Evolutionary conservation across 2,888 invertebrate genomes (phyloP), one percentile per base, ranked within the genome.

Genomic region (Lasioglossum calceatum): DNA sequence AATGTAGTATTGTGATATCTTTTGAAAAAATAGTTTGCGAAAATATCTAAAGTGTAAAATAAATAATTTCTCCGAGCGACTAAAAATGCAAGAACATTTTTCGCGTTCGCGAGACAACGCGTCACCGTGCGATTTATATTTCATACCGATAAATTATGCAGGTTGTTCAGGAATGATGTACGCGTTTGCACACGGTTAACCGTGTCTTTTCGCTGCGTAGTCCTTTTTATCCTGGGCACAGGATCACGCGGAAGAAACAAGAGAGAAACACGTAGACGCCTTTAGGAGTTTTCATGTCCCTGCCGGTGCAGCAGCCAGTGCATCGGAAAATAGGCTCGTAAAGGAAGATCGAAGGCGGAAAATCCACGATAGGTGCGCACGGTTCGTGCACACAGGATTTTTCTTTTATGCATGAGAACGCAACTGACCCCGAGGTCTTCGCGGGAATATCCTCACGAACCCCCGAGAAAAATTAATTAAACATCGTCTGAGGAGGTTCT

Each of bases 341-440:
- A 80, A 71, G 78, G 39, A 54, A 58, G 42, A 80, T 86, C 84
- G 85, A 80, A 80, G 73, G 73, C 58, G 50, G 80, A 84, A 84
- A 77, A 84, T 54, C 44, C 84, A 23, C 23, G 83, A 64, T 70
- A 19, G 64, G 47, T 74, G 50, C 32, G 16, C 50, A 36, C 39
- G 32, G 61, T 36, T 32, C 67, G 19, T 19, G 67, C 27, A 42
- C 32, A 54, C 19, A 23, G 61, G 8, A 83, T 76, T 64, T 50
- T 61, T 74, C 36, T 79, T 85, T 79, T 84, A 85, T 84, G 84
- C 85, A 79, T 54, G 75, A 84, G 64, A n/a, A 47, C 61, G 44
- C 64, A 54, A 71, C 47, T 36, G 19, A 27, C 73, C 19, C 2
- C 10, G 19, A 19, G 76, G 39, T 42, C 19, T 64, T 12, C 19